phyloP scores from a whole-genome alignment of 2,888 invertebrate species.

The Diarsia rubi region DNA sequence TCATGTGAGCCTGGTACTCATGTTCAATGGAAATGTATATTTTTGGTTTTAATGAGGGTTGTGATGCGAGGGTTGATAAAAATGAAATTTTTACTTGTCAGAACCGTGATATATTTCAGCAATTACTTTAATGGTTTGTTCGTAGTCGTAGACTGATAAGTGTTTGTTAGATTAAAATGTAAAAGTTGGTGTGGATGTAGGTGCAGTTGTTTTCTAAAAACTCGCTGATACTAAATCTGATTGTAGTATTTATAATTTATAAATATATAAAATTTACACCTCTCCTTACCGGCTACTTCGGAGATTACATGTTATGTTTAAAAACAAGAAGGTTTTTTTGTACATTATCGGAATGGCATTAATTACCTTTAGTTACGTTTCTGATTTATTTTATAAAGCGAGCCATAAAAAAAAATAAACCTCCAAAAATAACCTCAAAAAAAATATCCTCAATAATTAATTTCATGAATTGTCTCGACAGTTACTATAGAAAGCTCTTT shows the following conservation, averaged over 20 bases:
- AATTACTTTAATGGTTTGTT: constrained; percentile 39
- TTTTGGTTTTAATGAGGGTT: constrained; percentile 17
- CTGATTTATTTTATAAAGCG: background rate
- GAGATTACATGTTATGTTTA: background rate
- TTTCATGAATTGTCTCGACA: background rate
- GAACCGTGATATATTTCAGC: constrained; percentile 24
- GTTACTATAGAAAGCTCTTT: background rate
- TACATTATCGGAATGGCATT: background rate
- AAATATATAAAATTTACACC: background rate
- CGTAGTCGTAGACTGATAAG: background rate
- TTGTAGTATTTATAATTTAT: background rate
- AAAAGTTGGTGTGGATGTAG: background rate
- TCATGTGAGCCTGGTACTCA: constrained; percentile 17
- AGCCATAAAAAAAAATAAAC: too few relatives aligned
- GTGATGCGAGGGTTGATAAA: constrained; percentile 23
- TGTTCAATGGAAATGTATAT: constrained; percentile 11
- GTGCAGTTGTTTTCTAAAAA: background rate
- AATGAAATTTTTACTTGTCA: constrained; percentile 32
- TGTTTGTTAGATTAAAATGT: background rate
- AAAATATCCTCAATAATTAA: background rate
- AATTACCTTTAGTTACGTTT: background rate
- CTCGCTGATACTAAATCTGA: background rate
- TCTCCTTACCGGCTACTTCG: background rate
- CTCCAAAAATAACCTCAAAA: too few relatives aligned
- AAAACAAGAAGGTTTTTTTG: background rate